Evolutionary conservation across 2,797 vertebrate species (phyloP).

Genomic region (Pristis pectinata): DNA sequence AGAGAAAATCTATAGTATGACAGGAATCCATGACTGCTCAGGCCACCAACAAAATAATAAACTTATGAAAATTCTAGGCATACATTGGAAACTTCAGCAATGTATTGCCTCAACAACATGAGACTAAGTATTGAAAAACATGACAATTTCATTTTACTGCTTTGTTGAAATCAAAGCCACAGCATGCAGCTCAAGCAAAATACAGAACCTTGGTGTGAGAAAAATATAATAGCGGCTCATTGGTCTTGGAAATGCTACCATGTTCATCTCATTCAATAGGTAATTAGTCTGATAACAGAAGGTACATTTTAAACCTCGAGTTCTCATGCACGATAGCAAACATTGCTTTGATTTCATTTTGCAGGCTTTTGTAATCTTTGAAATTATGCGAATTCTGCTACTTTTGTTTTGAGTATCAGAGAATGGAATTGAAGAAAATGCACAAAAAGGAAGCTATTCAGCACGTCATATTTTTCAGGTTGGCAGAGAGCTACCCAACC

Average conservation of each 20-base stretch:
- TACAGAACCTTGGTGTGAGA: background rate
- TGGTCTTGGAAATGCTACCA: background rate
- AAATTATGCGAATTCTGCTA: background rate
- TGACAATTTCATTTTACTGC: background rate
- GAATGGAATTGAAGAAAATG: too few species aligned
- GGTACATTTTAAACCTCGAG: background rate
- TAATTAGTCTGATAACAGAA: background rate
- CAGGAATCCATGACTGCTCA: background rate
- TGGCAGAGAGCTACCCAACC: too few species aligned
- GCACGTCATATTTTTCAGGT: too few species aligned
- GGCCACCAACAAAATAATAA: background rate
- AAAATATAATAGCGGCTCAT: background rate
- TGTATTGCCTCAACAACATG: conserved; percentile 8
- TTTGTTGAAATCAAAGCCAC: background rate
- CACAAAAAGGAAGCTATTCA: too few species aligned
- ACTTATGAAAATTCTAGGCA: background rate
- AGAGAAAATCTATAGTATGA: background rate
- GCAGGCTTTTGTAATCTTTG: background rate
- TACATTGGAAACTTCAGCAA: conserved; percentile 24
- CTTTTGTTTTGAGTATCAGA: background rate
- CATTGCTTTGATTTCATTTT: background rate
- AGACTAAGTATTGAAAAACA: background rate
- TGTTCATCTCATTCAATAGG: background rate
- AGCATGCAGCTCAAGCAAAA: background rate
- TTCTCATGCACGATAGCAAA: background rate